These are phyloP conservation scores for Stratiomys singularior DNA, from an alignment of 2,888 invertebrate genomes.

Conservation along the genomic window DNA sequence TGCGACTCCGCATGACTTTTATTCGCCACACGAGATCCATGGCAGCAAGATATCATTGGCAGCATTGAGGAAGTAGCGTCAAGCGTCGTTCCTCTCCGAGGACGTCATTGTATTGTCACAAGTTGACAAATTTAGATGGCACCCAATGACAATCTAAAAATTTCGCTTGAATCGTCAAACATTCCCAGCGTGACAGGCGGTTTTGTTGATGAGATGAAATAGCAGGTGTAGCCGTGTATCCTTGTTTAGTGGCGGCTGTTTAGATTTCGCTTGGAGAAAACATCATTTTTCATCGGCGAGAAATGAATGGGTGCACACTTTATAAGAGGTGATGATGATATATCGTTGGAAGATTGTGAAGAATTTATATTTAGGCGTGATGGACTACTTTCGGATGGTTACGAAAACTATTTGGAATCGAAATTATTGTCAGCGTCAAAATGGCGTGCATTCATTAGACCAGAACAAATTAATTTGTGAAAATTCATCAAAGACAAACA, in stretches of 20 bases:
- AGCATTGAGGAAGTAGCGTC: conserved; percentile 22
- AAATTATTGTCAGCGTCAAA: too few species aligned
- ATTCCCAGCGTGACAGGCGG: neutral
- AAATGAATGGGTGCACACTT: conserved; percentile 21
- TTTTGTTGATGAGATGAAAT: conserved; percentile 21
- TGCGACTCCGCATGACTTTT: neutral
- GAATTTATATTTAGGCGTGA: too few species aligned
- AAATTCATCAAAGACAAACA: too few species aligned
- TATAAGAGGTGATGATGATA: conserved; percentile 41
- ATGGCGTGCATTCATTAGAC: too few species aligned
- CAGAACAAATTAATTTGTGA: too few species aligned
- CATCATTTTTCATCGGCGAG: conserved; percentile 29
- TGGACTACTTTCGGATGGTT: too few species aligned
- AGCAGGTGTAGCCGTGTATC: conserved; percentile 25
- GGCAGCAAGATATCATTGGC: neutral
- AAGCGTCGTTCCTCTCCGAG: conserved; percentile 15
- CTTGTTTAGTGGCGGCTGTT: conserved; percentile 28
- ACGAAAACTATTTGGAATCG: too few species aligned
- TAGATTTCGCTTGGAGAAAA: conserved; percentile 37
- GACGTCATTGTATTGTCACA: conserved; percentile 41
- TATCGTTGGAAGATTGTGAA: neutral
- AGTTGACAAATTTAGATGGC: conserved; percentile 45
- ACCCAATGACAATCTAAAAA: conserved; percentile 31
- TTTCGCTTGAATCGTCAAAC: neutral
- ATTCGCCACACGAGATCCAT: neutral